A percentile compares a stretch with the other conserved stretches of the same genome.
Conservation (phyloP, 2,113 vertebrate species). For the Callipepla squamata region DNA sequence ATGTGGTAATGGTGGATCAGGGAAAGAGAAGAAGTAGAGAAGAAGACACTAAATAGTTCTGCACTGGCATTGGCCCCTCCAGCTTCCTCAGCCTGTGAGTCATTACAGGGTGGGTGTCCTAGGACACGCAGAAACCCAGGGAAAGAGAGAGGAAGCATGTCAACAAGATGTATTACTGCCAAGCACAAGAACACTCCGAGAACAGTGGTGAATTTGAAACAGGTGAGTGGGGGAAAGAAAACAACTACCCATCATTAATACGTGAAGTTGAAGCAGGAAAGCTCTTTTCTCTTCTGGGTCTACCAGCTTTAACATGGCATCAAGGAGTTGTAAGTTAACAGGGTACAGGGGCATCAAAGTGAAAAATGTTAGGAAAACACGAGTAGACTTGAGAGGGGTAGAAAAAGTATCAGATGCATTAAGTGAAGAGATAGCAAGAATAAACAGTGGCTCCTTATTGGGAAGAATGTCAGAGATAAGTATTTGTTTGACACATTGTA, state of each 20-base stretch:
- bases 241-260: not conserved
- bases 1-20: not conserved
- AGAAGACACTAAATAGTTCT: not conserved
- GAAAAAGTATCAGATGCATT: not conserved
- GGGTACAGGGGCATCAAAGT: not conserved
- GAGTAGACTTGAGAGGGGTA: not conserved
- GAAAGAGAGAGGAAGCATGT: not conserved
- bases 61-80: not conserved
- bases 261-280: not conserved
- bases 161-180: not conserved
- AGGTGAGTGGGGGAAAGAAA: not conserved
- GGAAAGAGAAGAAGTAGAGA: not conserved
- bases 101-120: not conserved
- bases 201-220: not conserved
- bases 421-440: not conserved
- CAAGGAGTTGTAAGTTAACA: not conserved
- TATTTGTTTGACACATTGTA: not conserved
- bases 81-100: not conserved
- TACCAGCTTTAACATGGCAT: not conserved
- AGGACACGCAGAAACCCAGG: not conserved
- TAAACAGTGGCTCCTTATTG: not conserved
- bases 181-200: not conserved
- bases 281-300: not conserved
- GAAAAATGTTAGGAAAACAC: not conserved
- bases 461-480: not conserved